Evolutionary conservation across 2,888 invertebrate genomes (phyloP).

Genomic region (Megamerina dolium): DNA sequence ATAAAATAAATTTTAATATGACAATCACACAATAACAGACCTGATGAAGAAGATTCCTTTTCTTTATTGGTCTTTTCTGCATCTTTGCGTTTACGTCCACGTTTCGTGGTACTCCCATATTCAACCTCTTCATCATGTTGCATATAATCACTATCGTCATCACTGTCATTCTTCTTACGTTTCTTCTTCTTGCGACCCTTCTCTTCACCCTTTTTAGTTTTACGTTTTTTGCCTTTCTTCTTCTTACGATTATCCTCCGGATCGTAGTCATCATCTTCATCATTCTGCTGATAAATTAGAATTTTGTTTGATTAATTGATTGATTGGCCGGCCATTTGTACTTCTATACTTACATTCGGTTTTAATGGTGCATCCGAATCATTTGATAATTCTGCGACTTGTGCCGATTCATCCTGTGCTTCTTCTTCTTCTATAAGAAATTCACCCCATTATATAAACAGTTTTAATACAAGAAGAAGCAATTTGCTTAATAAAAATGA

Average conservation of each 20-base stretch:
- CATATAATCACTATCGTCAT: constrained; percentile 78
- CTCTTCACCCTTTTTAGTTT: constrained; percentile 88
- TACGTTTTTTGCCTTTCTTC: constrained; percentile 90
- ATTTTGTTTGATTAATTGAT: neutral
- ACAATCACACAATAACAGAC: no score
- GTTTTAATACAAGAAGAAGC: neutral
- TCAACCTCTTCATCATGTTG: constrained; percentile 62
- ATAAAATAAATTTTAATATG: neutral
- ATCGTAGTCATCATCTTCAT: constrained; percentile 77
- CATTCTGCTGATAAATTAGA: no score
- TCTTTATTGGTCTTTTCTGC: constrained; percentile 44
- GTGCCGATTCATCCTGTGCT: constrained; percentile 40
- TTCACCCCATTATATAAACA: constrained; percentile 2
- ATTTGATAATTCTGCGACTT: constrained; percentile 44
- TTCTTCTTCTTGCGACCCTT: constrained; percentile 93
- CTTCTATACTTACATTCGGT: constrained; percentile 40
- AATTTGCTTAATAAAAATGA: neutral
- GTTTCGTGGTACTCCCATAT: constrained; percentile 51
- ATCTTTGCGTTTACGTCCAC: constrained; percentile 47
- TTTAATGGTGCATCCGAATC: constrained; percentile 48
- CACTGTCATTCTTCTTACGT: constrained; percentile 86
- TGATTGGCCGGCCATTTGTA: neutral
- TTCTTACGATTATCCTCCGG: constrained; percentile 79
- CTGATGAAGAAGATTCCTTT: constrained; percentile 43
- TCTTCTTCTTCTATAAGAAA: constrained; percentile 46